Evolutionary conservation across 1,140 invertebrate species (phyloP), one percentile per base, ranked within the genome.

Genomic region (Drosophila funebris): DNA sequence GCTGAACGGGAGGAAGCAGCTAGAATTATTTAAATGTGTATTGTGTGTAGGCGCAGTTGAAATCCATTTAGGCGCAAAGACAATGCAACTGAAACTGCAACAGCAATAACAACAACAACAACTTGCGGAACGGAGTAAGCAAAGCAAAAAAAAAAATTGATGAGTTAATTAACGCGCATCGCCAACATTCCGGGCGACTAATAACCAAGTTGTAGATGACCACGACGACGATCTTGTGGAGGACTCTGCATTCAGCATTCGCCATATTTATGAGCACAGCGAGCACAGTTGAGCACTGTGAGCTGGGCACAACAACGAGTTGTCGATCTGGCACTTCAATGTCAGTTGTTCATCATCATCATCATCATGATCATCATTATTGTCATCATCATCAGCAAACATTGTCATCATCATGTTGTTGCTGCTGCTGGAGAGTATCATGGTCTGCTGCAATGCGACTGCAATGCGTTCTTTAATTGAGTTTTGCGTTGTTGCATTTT

Each of bases 81-180:
- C 62, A 76, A 73, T 48, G 16, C 43, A 67, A 43, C 33, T 8
- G 41, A 22, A 48, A 27, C 41, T 11, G 9, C 29, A 79, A 80
- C 69, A 64, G 68, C 61, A 58, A 27, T 56, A 73, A 36, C 54
- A 74, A 52, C 41, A 37, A 37, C 50, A 39, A 62, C 36, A 44
- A 29, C 39, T 18, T 39, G 48, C 16, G 7, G 56, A 64, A 61
- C 41, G 9, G 36, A 8, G 36, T 54, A 78, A 36, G 44, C 31
- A 60, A 83, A n/a, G n/a, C n/a, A n/a, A n/a, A n/a, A n/a, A n/a
- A n/a, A n/a, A 87, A 88, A 88, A 88, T 88, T 88, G 84, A 88
- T 88, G 79, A 88, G 83, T 88, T 88, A 88, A 88, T 88, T 88
- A 88, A 88, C 83, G 83, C 83, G 83, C 83, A 88, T 88, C 76